These are phyloP conservation scores for Metellina segmentata DNA, from an alignment of 2,888 invertebrate species.

Conservation along the genomic window DNA sequence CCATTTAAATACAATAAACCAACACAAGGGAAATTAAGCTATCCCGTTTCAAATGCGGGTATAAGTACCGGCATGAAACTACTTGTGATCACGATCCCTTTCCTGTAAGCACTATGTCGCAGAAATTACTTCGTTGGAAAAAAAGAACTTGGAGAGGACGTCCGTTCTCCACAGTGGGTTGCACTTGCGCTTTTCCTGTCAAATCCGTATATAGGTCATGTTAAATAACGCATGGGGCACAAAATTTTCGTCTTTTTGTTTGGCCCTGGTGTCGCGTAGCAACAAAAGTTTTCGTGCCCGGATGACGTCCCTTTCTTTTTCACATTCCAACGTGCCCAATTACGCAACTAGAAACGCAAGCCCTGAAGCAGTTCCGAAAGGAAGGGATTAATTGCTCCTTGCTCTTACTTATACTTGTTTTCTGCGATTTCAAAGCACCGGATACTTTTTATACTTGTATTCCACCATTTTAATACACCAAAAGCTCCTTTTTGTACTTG, in stretches of 20 bases:
- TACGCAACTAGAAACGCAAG: constrained; percentile 5
- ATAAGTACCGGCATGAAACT: too few relatives aligned
- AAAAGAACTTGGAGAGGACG: not conserved
- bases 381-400: not conserved
- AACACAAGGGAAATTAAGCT: too few relatives aligned
- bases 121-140: not conserved
- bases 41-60: too few relatives aligned
- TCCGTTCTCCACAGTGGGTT: not conserved
- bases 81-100: too few relatives aligned
- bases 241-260: constrained; percentile 53
- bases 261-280: constrained; percentile 36
- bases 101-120: not conserved
- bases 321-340: constrained; percentile 45
- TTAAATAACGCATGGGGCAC: constrained; percentile 18
- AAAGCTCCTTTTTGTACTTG: too few relatives aligned
- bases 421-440: too few relatives aligned
- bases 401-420: too few relatives aligned
- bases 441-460: too few relatives aligned
- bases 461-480: too few relatives aligned
- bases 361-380: not conserved
- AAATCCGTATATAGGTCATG: constrained; percentile 40
- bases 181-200: constrained; percentile 1
- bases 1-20: too few relatives aligned
- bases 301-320: constrained; percentile 27
- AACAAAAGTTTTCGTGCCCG: constrained; percentile 49